Percentiles rank a stretch among this genome's conserved stretches.
phyloP scores from a whole-genome alignment of 1,140 invertebrate species.

The Heliconius hewitsoni region DNA sequence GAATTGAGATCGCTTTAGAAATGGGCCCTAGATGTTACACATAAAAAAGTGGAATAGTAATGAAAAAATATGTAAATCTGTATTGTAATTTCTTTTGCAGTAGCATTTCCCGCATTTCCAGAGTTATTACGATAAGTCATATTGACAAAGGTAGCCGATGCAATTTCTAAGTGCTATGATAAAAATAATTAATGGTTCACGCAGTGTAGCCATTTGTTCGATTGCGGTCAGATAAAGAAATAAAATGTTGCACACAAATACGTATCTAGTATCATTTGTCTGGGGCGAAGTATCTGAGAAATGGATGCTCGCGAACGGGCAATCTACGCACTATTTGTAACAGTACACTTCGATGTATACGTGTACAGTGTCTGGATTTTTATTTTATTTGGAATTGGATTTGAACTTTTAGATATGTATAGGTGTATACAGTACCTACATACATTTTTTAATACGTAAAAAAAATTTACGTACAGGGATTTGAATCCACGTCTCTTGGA shows the following conservation, averaged over 20 bases:
- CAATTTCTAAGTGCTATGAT: slow-evolving; percentile 51
- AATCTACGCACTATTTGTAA: slow-evolving; percentile 42
- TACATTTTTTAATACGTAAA: background rate
- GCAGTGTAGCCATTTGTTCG: slow-evolving; percentile 49
- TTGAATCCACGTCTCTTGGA: too few species aligned
- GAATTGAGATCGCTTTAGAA: too few species aligned
- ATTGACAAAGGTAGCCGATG: slow-evolving; percentile 39
- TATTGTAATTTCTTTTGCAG: background rate
- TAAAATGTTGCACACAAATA: slow-evolving; percentile 48
- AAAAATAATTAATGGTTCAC: slow-evolving; percentile 55
- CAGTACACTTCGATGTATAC: background rate
- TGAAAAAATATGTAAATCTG: background rate
- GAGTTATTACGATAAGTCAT: slow-evolving; percentile 32
- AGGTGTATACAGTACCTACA: background rate
- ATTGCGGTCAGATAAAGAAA: slow-evolving; percentile 45
- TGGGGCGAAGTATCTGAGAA: slow-evolving; percentile 51
- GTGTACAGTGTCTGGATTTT: background rate
- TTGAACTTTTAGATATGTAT: background rate
- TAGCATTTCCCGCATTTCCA: background rate
- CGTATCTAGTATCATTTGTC: slow-evolving; percentile 60
- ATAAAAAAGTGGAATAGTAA: background rate
- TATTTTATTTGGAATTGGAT: background rate
- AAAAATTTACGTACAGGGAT: too few species aligned
- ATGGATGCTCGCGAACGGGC: slow-evolving; percentile 48
- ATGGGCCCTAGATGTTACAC: too few species aligned